Evolutionary conservation across 2,888 invertebrate genomes (phyloP), one percentile per base, ranked within the genome.

Genomic region (Rapana venosa): DNA sequence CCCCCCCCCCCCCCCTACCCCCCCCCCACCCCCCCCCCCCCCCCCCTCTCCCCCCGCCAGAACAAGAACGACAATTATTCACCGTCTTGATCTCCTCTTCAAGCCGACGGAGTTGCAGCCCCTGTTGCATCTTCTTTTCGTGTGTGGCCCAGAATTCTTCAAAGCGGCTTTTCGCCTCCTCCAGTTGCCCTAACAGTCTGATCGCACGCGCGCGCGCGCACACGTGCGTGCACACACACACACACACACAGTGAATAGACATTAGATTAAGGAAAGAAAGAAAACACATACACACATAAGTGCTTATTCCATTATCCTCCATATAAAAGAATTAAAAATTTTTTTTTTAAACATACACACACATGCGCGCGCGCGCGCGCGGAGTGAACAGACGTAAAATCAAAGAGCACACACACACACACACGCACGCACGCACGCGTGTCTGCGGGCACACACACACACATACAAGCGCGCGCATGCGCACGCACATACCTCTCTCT

Each of bases 71-170:
- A 47, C 47, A 47, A 47, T 70, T 70, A 1, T 94, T 93, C 93
- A 98, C 97, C 96, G 98, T 98, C 95, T 98, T 97, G 96, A 99
- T 99, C 95, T 98, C 98, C 95, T 98, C 98, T 97, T 99, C 99
- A 97, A 99, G 99, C 94, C 98, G 97, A 94, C 99, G 97, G 95
- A 99, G 97, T 94, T 98, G 98, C 92, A 99, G 97, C 97, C 98
- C 99, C 96, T 98, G 98, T 94, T 98, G 97, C 95, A 99, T 97
- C 95, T 98, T 98, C 90, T 90, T 88, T 94, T 98, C 98, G 97
- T 99, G 99, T 94, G 98, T 97, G 90, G 97, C 97, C 99, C 99
- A 99, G 96, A 99, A 99, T 94, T 98, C 97, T 96, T 98, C 98
- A 96, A 99, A 99, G 92, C 98, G 98, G 94, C 97, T 97, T 96